Evolutionary conservation across 2,888 invertebrate species (phyloP).

Genomic region (Timema cristinae): DNA sequence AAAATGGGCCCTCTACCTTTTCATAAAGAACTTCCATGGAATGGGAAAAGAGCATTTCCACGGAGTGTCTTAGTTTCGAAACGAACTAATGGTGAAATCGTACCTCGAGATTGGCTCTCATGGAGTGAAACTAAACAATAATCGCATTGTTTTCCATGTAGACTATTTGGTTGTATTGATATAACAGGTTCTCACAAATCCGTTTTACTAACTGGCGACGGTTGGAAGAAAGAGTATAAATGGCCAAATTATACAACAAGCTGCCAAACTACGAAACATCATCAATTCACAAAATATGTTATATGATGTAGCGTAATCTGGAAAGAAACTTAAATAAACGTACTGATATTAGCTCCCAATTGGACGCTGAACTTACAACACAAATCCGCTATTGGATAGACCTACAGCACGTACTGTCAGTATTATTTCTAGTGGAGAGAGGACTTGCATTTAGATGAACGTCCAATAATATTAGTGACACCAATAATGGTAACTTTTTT

Average conservation of each 20-base stretch:
- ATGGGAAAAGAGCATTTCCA: background rate
- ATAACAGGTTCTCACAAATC: background rate
- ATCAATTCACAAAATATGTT: too few relatives aligned
- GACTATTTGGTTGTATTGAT: slow-evolving; percentile 3
- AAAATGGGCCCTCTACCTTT: background rate
- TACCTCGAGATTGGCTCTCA: background rate
- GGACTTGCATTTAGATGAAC: background rate
- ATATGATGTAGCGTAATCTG: too few relatives aligned
- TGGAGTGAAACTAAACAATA: background rate
- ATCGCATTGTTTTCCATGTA: slow-evolving; percentile 1
- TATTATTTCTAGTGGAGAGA: background rate
- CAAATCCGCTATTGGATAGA: background rate
- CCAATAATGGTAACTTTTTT: background rate
- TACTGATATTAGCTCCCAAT: background rate
- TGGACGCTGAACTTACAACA: background rate
- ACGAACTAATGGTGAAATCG: slow-evolving; percentile 7
- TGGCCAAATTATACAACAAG: too few relatives aligned
- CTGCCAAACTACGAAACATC: too few relatives aligned
- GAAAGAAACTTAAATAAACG: background rate
- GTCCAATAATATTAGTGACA: background rate
- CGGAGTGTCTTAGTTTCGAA: slow-evolving; percentile 2
- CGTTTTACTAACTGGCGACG: background rate
- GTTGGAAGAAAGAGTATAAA: too few relatives aligned
- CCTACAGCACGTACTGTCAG: background rate
- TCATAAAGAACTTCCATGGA: background rate